phyloP scores from a whole-genome alignment of 2,113 vertebrate species.

The Erpornis zantholeuca region DNA sequence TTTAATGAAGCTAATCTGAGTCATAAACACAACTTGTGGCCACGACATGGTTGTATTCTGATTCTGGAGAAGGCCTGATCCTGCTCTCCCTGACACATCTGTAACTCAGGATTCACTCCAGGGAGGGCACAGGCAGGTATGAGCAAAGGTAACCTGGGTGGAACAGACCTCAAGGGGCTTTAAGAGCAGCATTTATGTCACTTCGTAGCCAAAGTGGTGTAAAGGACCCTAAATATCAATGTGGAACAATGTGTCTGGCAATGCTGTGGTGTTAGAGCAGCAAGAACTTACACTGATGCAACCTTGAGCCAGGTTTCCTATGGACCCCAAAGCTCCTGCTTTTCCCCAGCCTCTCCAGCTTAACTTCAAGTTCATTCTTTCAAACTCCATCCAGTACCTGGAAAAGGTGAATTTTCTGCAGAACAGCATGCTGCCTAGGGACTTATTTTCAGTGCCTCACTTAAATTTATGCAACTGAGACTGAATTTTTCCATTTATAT shows the following conservation, averaged over 20 bases:
- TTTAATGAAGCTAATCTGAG: slow-evolving; percentile 45
- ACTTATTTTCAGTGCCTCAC: not conserved
- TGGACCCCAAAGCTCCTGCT: not conserved
- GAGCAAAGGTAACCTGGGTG: not conserved
- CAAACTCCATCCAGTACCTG: not conserved
- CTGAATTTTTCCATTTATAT: not conserved
- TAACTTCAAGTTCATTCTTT: not conserved
- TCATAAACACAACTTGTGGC: not conserved
- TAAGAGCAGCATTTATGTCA: not conserved
- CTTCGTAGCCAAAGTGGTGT: not conserved
- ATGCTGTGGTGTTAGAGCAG: not conserved
- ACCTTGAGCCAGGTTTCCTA: not conserved
- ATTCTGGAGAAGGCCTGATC: not conserved
- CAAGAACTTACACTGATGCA: not conserved
- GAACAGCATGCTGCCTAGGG: not conserved
- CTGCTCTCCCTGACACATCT: not conserved
- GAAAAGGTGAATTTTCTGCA: not conserved
- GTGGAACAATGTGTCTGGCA: not conserved
- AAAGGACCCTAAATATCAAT: not conserved
- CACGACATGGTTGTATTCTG: not conserved
- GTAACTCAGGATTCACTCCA: not conserved
- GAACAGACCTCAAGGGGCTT: not conserved
- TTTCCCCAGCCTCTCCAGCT: not conserved
- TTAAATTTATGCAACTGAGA: not conserved
- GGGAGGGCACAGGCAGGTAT: not conserved